Percentiles rank a stretch among this genome's conserved stretches.
phyloP scores from a whole-genome alignment of 2,888 invertebrate species.

The Oligia strigilis region DNA sequence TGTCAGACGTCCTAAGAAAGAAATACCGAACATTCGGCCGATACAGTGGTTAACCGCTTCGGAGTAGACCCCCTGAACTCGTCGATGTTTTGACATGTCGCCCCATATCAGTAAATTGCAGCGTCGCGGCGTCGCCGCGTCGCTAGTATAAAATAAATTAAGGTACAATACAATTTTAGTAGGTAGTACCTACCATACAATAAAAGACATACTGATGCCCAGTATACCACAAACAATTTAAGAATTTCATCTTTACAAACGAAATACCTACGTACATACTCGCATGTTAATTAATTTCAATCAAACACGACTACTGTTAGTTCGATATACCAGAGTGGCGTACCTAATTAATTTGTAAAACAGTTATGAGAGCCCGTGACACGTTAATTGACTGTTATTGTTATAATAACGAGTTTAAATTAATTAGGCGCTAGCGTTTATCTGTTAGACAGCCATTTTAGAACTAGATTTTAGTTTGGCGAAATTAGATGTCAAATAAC shows the following conservation, averaged over 20 bases:
- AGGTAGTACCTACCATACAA: background rate
- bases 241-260: background rate
- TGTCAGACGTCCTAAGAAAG: too few species aligned
- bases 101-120: background rate
- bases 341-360: conserved; percentile 58
- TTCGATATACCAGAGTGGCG: conserved; percentile 23
- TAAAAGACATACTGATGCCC: background rate
- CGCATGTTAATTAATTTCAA: conserved; percentile 51
- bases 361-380: conserved; percentile 39
- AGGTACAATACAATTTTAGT: background rate
- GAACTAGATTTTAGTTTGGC: conserved; percentile 17
- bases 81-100: background rate
- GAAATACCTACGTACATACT: background rate
- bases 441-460: conserved; percentile 38
- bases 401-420: conserved; percentile 57
- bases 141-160: background rate
- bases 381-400: conserved; percentile 57
- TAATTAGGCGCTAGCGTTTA: conserved; percentile 34
- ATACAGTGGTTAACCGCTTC: too few species aligned
- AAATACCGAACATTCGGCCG: too few species aligned
- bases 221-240: too few species aligned
- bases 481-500: background rate
- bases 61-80: too few species aligned
- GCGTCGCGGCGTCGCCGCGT: background rate
- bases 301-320: conserved; percentile 28